Evolutionary conservation across 1,140 invertebrate genomes (phyloP), one percentile per base, ranked within the genome.

Genomic region (Steinernema feltiae): DNA sequence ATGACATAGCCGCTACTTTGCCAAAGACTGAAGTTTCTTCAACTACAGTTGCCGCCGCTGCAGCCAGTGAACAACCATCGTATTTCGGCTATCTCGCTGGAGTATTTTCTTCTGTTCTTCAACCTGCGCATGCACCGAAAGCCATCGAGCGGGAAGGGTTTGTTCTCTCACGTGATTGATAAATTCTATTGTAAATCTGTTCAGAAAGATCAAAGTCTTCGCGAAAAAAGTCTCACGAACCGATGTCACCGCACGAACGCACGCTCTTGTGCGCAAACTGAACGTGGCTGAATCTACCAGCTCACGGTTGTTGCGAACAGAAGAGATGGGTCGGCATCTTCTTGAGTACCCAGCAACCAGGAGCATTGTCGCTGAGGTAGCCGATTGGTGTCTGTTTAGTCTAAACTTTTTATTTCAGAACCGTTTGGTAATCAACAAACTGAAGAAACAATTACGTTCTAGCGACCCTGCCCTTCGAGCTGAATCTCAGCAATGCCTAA

Each of bases 401-500:
- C 7, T 35, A 31, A 31, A 30, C 31, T n/a, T 27, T 1, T 71
- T 17, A 7, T 1, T 30, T n/a, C 35, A 71, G 18, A 48, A 46
- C 32, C 35, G 35, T 18, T 1, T 32, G n/a, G 31, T 73, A 1
- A 73, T 48, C 2, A 12, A 30, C 2, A 73, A 73, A 24, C 18
- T 46, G 32, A 30, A 32, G 70, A 46, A 32, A 18, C 76, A 71
- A 69, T 21, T 78, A 24, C 24, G 21, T 18, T 30, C 70, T 15
- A 30, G 30, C 1, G 75, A 80, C 30, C 63, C 24, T 21, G 32
- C 18, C 3, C 72, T 80, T 0, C n/a, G 70, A 53, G 78, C 30
- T 24, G 72, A 72, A 71, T 17, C 71, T 0, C 75, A 48, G 21
- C 69, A 79, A 29, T 79, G 81, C 30, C 88, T 94, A 71, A 90